Percentiles rank a stretch among this genome's conserved stretches.
Evolutionary conservation across 2,113 vertebrate genomes (phyloP).

Genomic region (Cichladusa arquata): DNA sequence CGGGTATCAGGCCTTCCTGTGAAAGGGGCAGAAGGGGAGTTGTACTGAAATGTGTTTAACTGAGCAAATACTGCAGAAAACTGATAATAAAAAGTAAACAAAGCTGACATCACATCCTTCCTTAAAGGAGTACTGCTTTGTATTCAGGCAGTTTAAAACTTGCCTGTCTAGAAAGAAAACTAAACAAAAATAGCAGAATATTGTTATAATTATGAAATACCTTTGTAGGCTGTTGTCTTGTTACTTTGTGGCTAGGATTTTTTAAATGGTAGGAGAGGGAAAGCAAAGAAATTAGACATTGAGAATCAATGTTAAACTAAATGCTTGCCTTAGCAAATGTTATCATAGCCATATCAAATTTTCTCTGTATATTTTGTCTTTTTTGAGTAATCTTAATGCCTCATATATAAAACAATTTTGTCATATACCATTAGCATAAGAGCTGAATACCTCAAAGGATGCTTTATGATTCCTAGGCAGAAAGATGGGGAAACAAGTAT

Average conservation of each 20-base stretch:
- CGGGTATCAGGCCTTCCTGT: background rate
- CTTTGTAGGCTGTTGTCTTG: fast-evolving
- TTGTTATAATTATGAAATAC: background rate
- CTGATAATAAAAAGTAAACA: background rate
- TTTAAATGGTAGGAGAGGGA: background rate
- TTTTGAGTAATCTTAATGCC: background rate
- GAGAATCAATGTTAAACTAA: background rate
- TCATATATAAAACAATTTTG: background rate
- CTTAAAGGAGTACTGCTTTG: background rate
- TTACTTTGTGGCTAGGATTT: background rate
- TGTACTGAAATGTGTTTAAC: background rate
- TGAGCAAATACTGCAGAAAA: background rate
- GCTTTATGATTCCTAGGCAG: background rate
- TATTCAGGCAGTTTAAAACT: background rate
- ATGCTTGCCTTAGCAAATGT: background rate
- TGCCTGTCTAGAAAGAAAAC: background rate
- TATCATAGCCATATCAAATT: background rate
- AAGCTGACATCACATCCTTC: background rate
- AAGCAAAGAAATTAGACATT: background rate
- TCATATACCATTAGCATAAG: background rate
- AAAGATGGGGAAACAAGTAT: background rate
- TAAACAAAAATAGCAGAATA: background rate
- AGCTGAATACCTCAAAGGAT: background rate
- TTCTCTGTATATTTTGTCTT: background rate
- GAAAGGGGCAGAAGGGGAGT: background rate